These are phyloP conservation scores for Dryomyza anilis DNA, from an alignment of 2,888 invertebrate genomes.

Conservation along the genomic window DNA sequence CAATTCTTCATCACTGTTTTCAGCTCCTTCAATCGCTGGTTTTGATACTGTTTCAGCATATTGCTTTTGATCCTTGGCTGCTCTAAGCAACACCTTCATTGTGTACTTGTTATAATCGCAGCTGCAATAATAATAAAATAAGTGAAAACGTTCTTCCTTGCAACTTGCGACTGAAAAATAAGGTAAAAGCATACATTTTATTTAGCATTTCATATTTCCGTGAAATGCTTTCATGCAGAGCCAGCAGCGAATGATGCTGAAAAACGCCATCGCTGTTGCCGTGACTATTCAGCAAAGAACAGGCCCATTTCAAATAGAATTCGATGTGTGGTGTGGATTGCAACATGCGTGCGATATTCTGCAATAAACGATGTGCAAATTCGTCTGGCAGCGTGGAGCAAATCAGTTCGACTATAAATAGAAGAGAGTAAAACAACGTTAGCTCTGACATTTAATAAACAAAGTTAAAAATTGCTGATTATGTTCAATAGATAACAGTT, in stretches of 20 bases:
- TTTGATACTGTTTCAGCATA: neutral
- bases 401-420: constrained; percentile 77
- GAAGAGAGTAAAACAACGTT: too few species aligned
- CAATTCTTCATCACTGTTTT: constrained; percentile 12
- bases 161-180: neutral
- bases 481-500: neutral
- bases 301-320: constrained; percentile 84
- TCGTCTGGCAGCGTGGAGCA: constrained; percentile 72
- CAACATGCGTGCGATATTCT: constrained; percentile 73
- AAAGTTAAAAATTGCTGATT: neutral
- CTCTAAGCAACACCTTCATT: constrained; percentile 70
- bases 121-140: constrained; percentile 63
- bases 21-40: constrained; percentile 2
- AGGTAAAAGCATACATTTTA: constrained; percentile 74
- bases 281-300: constrained; percentile 70
- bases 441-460: too few species aligned
- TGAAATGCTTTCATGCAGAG: constrained; percentile 79
- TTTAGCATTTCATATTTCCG: constrained; percentile 80
- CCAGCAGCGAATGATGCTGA: constrained; percentile 71
- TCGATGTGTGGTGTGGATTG: constrained; percentile 84
- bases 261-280: constrained; percentile 66
- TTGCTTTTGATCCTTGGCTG: constrained; percentile 52
- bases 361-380: constrained; percentile 77
- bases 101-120: constrained; percentile 91
- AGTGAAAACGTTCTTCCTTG: too few species aligned